phyloP scores from a whole-genome alignment of 2,797 vertebrate genomes.

The Tragelaphus eurycerus region DNA sequence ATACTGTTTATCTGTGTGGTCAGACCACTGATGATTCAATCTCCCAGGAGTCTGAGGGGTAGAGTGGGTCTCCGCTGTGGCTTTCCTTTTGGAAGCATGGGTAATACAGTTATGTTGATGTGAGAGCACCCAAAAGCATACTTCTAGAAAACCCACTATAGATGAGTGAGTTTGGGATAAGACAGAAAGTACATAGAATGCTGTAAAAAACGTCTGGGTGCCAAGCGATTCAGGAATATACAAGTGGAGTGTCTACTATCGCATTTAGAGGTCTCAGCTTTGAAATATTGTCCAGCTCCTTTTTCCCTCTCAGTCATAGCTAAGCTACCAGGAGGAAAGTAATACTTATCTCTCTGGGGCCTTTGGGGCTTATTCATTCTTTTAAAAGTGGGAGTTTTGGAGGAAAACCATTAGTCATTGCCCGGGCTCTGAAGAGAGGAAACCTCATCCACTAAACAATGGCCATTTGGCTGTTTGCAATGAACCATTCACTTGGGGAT shows the following conservation, averaged over 20 bases:
- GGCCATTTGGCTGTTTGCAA: conserved; percentile 63
- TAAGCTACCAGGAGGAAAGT: conserved; percentile 54
- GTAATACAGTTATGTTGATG: background rate
- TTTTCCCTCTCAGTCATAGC: conserved; percentile 55
- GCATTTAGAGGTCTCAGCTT: conserved; percentile 7
- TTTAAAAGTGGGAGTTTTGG: conserved; percentile 63
- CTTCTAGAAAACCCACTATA: background rate
- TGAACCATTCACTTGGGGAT: conserved; percentile 45
- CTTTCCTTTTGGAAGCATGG: background rate
- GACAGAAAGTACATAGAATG: background rate
- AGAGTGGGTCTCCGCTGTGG: fast-evolving
- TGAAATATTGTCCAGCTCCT: conserved; percentile 57
- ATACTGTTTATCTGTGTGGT: background rate
- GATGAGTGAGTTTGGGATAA: background rate
- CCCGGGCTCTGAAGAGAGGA: conserved; percentile 51
- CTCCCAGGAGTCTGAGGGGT: background rate
- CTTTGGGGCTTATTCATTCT: conserved; percentile 71
- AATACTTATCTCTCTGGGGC: conserved; percentile 68
- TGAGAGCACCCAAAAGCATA: background rate
- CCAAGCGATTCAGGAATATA: background rate
- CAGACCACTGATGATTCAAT: background rate
- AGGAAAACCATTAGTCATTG: conserved; percentile 69
- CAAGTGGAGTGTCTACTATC: background rate
- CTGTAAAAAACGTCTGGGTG: background rate
- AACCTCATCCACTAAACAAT: conserved; percentile 58